Evolutionary conservation across 2,113 vertebrate species (phyloP), one percentile per base, ranked within the genome.

Genomic region (Archocentrus centrarchus): DNA sequence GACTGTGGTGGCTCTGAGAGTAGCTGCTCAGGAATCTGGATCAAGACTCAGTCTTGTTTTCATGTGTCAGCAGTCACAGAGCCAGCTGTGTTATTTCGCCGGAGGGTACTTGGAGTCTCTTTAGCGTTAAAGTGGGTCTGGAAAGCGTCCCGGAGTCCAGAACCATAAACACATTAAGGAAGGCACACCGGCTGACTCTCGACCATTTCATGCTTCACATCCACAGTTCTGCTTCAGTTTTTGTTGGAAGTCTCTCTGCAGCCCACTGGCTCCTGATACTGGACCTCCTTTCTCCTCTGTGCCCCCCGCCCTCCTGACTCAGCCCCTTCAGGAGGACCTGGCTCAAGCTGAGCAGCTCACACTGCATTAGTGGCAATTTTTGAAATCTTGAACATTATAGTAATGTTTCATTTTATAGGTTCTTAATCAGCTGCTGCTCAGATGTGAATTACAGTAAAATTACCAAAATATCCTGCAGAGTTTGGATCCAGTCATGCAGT

Each of bases 121-220:
- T 82, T 75, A 53, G 59, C 37, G n/a, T 85, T n/a, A 81, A 86
- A 87, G 86, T 91, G 87, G 70, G 32, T 73, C 85, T 93, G 90
- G 87, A 88, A 53, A 11, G 14, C 2, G 27, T 63, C 86, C 88
- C 82, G 50, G 82, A 61, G 78, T 83, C 64, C 76, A 75, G 84
- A 90, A 89, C 83, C 84, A 88, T 85, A 89, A 90, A 86, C 85
- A 91, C 79, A 83, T 89, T 89, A 80, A 55, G 77, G 73, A 47
- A 63, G 59, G 44, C 35, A 44, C 32, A 39, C 24, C 50, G 39
- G 53, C 57, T 60, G 32, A 80, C 73, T 86, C 18, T 85, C 70
- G 47, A 7, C 6, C 53, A 79, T 86, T 78, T 89, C 80, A 89
- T 14, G 85, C 62, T 85, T 59, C 63, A 22, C 7, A 14, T 77